phyloP scores from a whole-genome alignment of 2,797 vertebrate species.

The Chrysocyon brachyurus region DNA sequence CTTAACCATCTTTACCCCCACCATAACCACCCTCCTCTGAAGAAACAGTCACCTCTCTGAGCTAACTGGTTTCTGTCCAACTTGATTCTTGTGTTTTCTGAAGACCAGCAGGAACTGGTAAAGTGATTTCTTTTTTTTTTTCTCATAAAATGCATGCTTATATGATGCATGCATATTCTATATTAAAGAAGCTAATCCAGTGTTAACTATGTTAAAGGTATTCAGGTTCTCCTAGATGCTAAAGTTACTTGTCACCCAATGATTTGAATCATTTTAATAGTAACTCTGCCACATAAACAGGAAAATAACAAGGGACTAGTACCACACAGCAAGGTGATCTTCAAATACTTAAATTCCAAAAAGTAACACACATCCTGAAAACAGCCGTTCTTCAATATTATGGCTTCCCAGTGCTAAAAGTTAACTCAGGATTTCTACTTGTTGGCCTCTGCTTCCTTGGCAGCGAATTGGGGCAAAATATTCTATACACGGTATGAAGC shows the following conservation, averaged over 20 bases:
- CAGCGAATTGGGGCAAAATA: not conserved
- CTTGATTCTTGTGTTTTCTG: not conserved
- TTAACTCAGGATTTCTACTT: not conserved
- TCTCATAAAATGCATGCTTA: not conserved
- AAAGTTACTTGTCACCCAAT: conserved; percentile 18
- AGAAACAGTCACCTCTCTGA: not conserved
- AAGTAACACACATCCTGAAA: not conserved
- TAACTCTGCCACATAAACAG: not conserved
- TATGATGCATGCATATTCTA: not conserved
- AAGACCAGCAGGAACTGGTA: not conserved
- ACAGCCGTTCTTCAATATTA: not conserved
- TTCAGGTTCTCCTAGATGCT: not conserved
- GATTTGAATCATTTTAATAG: not conserved
- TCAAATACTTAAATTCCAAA: not conserved
- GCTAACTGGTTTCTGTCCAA: conserved; percentile 7
- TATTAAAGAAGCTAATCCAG: conserved; percentile 11
- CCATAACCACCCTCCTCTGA: not conserved
- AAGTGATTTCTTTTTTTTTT: conserved; percentile 17
- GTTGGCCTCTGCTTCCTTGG: not conserved
- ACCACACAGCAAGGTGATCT: not conserved
- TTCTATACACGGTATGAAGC: not conserved
- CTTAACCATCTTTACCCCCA: not conserved
- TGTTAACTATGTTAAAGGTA: conserved; percentile 20
- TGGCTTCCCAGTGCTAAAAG: not conserved
- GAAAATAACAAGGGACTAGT: not conserved